A percentile compares a stretch with the other conserved stretches of the same genome.
Conservation (phyloP, 2,797 vertebrate genomes). For the Sciurus carolinensis region DNA sequence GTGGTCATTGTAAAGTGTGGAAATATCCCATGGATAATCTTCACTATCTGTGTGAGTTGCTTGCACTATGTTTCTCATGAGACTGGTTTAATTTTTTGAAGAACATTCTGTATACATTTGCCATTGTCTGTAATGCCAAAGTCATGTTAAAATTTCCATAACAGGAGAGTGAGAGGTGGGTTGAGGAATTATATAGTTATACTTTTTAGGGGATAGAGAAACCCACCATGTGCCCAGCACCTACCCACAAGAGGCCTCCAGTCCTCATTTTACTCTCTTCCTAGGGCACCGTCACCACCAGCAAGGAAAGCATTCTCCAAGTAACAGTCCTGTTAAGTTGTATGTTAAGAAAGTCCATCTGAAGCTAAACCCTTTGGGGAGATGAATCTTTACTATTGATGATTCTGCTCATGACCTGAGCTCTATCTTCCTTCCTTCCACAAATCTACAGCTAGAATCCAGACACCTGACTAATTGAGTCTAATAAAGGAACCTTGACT, state of each 20-base stretch:
- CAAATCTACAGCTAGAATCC: not conserved
- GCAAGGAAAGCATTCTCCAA: accelerated
- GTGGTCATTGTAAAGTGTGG: not conserved
- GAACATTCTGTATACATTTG: not conserved
- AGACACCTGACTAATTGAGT: not conserved
- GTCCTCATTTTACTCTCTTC: not conserved
- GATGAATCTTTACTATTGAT: not conserved
- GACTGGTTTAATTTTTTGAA: not conserved
- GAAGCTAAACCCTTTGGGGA: not conserved
- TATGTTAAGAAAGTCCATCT: not conserved
- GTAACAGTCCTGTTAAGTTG: accelerated
- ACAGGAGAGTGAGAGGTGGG: not conserved
- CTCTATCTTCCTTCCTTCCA: not conserved
- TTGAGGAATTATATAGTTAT: not conserved
- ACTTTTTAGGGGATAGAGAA: not conserved
- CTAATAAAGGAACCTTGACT: not conserved
- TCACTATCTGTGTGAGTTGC: not conserved
- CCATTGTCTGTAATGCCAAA: not conserved
- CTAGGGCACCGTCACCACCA: not conserved
- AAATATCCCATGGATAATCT: not conserved
- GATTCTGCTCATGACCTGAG: no score
- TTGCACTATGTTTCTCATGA: not conserved
- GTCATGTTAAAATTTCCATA: not conserved
- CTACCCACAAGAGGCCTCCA: not conserved
- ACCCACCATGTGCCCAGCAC: not conserved